These are phyloP conservation scores for Etheostoma cragini DNA, from an alignment of 2,113 vertebrate species.

Conservation along the genomic window DNA sequence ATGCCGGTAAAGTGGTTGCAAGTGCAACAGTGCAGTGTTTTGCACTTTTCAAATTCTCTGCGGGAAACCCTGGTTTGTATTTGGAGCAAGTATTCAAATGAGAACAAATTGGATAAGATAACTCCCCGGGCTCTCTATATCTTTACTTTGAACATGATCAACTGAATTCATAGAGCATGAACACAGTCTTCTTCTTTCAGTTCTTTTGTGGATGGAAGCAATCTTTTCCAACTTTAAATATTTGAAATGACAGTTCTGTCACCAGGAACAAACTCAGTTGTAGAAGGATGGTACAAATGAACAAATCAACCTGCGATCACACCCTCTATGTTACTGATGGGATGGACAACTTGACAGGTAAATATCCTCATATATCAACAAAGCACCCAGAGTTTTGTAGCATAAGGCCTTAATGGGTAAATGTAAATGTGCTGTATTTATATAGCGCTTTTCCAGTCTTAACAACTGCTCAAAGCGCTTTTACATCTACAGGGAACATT, in stretches of 20 bases:
- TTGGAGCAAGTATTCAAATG: not conserved
- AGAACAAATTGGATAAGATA: conserved; percentile 1
- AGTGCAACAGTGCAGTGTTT: no score
- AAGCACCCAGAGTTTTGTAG: not conserved
- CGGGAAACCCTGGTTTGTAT: not conserved
- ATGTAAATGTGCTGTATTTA: no score
- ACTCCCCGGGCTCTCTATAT: conserved; percentile 19
- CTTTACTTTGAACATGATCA: conserved; percentile 34
- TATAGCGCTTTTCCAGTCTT: no score
- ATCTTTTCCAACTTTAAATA: conserved; percentile 32
- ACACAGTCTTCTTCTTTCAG: no score
- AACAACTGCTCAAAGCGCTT: no score
- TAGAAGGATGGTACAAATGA: not conserved
- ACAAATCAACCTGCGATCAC: not conserved
- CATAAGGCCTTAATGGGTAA: conserved; percentile 15
- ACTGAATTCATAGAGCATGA: conserved; percentile 42
- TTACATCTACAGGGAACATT: no score
- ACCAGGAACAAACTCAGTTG: not conserved
- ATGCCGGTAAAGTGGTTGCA: no score
- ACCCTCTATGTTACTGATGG: not conserved
- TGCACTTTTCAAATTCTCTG: no score
- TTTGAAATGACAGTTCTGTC: conserved; percentile 25
- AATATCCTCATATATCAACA: not conserved
- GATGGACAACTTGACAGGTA: not conserved
- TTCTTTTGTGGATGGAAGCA: conserved; percentile 13